Percentiles rank a stretch among this genome's conserved stretches.
Conservation (phyloP, 2,113 vertebrate species). For the Azemiops feae region DNA sequence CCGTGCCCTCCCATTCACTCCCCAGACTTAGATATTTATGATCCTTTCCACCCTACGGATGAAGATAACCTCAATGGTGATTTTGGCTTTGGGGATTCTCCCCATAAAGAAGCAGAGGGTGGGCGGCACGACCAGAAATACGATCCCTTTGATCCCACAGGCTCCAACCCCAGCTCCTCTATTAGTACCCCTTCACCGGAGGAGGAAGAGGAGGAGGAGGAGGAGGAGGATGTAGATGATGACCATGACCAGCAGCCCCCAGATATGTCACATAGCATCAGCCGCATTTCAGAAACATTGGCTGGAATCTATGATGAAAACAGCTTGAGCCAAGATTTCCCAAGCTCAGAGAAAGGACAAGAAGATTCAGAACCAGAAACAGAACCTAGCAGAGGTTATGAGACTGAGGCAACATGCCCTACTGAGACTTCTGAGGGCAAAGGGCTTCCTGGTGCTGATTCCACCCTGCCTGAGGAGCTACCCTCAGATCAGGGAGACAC, state of each 20-base stretch:
- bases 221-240: slow-evolving; percentile 53
- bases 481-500: slow-evolving; percentile 48
- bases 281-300: slow-evolving; percentile 70
- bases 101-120: slow-evolving; percentile 47
- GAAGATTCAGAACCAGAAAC: slow-evolving; percentile 1
- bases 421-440: slow-evolving; percentile 7
- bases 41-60: slow-evolving; percentile 86
- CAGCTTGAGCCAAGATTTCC: slow-evolving; percentile 71
- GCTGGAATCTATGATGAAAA: slow-evolving; percentile 76
- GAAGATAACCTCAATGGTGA: slow-evolving; percentile 66
- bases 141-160: slow-evolving; percentile 91
- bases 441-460: slow-evolving; percentile 49
- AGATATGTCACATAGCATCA: slow-evolving; percentile 66
- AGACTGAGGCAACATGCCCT: slow-evolving; percentile 13
- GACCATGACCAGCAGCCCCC: slow-evolving; percentile 21
- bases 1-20: slow-evolving; percentile 40
- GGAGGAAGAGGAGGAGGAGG: slow-evolving; percentile 58
- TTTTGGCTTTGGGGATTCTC: slow-evolving; percentile 30
- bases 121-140: slow-evolving; percentile 83
- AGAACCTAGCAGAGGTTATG: neutral
- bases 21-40: slow-evolving; percentile 76
- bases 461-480: slow-evolving; percentile 47
- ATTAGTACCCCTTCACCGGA: slow-evolving; percentile 66
- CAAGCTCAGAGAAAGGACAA: slow-evolving; percentile 50
- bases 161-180: slow-evolving; percentile 77